Base-by-base conservation (phyloP, 1,140 invertebrate genomes). In the Tetragnatha versicolor region DNA sequence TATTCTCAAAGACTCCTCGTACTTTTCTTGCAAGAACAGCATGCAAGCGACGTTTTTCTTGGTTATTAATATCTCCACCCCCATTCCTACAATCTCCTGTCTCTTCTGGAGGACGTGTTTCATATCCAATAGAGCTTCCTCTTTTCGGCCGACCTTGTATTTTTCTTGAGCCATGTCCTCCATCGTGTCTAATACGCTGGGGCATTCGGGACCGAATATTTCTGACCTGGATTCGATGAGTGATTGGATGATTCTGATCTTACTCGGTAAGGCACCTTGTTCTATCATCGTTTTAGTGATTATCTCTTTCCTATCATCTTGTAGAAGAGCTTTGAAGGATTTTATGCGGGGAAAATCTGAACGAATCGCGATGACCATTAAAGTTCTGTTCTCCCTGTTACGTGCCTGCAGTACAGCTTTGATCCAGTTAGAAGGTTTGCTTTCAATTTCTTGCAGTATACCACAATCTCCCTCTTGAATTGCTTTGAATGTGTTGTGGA, bases 1-100 rank as follows among this genome's bases (percentile, higher is more conserved):
- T 3, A 83, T 77, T 33, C 65, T 39, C 10, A 84, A 81, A 7
- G 84, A 84, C 79, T 85, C 83, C n/a, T 83, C 70, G 75, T 83
- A 66, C 68, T 79, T 82, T 3, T 70, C 80, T 27, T 76, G 58
- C 20, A 70, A 80, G 51, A 79, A 53, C 10, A 84, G 70, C 27
- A 83, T 65, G 33, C 81, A 77, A 47, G 80, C 82, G 25, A 84
- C 81, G 17, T 73, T 47, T 76, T 61, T 58, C 51, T 47, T 35
- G n/a, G 82, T 82, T 42, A 61, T 49, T 53, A 85, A 77, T 78
- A 79, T 81, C 31, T 82, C 53, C 79, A 84, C 20, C 25, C 83
- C 79, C 22, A 39, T 20, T 27, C 82, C 82, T 7, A 83, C 25
- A 3, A 79, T 53, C 42, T 72, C 45, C 55, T 81, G 45, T 37